phyloP scores from a whole-genome alignment of 2,797 vertebrate species.

The Sternotherus odoratus region DNA sequence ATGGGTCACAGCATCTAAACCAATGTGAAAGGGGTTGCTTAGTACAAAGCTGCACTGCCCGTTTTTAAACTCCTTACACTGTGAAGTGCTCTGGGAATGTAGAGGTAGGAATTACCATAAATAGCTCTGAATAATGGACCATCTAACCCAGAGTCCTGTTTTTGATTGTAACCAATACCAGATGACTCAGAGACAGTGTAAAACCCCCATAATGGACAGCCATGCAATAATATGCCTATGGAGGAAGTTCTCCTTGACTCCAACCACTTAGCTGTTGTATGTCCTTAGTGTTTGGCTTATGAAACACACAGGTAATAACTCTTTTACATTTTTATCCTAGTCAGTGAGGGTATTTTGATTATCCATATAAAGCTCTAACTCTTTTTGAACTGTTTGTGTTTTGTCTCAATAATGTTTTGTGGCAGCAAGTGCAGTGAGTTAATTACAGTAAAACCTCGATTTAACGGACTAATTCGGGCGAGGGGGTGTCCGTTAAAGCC shows the following conservation, averaged over 20 bases:
- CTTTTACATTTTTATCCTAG: slow-evolving; percentile 1
- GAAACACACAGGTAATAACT: background rate
- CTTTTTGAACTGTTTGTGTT: slow-evolving; percentile 5
- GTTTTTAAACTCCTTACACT: slow-evolving; percentile 33
- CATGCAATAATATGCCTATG: background rate
- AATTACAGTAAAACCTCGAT: too few species aligned
- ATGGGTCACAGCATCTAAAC: slow-evolving; percentile 14
- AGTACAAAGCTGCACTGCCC: slow-evolving; percentile 30
- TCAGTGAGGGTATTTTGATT: background rate
- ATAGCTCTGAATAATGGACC: slow-evolving; percentile 65
- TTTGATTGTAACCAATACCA: slow-evolving; percentile 2
- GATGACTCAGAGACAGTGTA: background rate
- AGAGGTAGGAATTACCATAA: slow-evolving; percentile 63
- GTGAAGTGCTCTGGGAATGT: slow-evolving; percentile 35
- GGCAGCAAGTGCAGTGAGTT: background rate
- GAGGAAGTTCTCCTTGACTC: background rate
- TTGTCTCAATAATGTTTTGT: slow-evolving; percentile 10
- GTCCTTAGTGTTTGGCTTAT: background rate
- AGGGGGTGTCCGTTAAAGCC: too few species aligned
- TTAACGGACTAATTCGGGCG: too few species aligned
- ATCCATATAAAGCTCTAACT: slow-evolving; percentile 31
- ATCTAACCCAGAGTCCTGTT: slow-evolving; percentile 56
- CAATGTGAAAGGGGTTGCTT: slow-evolving; percentile 36
- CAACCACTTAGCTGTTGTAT: background rate
- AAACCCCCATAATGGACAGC: background rate